Conservation (phyloP, 1,140 invertebrate genomes). For the Apis laboriosa region DNA sequence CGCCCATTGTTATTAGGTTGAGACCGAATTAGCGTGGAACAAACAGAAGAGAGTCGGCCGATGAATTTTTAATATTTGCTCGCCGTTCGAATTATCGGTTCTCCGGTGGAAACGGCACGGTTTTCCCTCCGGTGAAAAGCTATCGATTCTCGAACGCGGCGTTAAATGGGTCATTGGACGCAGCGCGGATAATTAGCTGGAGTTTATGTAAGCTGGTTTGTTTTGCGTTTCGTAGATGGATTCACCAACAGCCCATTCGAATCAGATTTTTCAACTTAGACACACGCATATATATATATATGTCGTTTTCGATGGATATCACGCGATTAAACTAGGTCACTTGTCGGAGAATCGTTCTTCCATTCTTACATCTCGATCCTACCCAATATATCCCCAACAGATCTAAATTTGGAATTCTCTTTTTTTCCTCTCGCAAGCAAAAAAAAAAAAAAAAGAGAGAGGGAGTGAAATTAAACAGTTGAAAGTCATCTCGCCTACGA, state of each 20-base stretch:
- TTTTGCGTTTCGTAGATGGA: not conserved
- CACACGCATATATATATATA: not conserved
- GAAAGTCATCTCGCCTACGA: not conserved
- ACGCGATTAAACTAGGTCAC: slow-evolving; percentile 17
- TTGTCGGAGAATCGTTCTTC: not conserved
- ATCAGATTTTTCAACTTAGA: slow-evolving; percentile 18
- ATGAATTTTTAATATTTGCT: slow-evolving; percentile 30
- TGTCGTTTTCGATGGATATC: slow-evolving; percentile 3
- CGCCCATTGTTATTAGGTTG: too few relatives aligned
- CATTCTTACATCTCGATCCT: not conserved
- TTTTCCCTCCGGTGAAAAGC: slow-evolving; percentile 11
- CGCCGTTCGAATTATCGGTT: slow-evolving; percentile 5
- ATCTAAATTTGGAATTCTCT: not conserved
- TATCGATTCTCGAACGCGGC: slow-evolving; percentile 31
- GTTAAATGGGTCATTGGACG: slow-evolving; percentile 33
- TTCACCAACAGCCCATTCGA: not conserved
- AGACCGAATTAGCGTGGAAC: too few relatives aligned
- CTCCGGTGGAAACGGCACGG: not conserved
- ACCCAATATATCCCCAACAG: not conserved
- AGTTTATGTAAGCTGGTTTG: slow-evolving; percentile 11
- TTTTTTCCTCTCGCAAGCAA: not conserved
- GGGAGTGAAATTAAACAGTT: not conserved
- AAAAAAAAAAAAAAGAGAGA: too few relatives aligned
- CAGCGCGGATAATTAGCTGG: slow-evolving; percentile 10
- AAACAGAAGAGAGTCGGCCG: not conserved